phyloP scores from a whole-genome alignment of 2,888 invertebrate species.

The Trypoxylon attenuatum region DNA sequence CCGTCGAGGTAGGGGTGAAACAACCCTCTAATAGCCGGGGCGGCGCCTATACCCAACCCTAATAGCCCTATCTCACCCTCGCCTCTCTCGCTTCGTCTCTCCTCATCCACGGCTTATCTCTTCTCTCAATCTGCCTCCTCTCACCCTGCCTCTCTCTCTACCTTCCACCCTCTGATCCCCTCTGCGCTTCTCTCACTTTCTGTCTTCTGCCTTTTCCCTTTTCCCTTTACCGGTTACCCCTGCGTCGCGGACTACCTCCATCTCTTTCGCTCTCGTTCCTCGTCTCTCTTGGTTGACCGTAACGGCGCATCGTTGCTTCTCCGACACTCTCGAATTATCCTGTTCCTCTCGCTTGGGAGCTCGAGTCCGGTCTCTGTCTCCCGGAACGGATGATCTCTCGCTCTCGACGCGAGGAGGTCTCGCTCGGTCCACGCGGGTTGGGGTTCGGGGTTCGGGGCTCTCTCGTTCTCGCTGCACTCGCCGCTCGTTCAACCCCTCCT shows the following conservation, averaged over 20 bases:
- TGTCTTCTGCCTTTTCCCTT: constrained; percentile 43
- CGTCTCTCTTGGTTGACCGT: constrained; percentile 10
- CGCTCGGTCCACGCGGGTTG: no score
- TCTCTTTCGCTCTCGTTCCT: constrained; percentile 1
- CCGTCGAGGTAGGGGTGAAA: constrained; percentile 62
- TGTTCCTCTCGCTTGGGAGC: constrained; percentile 1
- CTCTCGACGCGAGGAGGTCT: no score
- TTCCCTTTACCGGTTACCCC: constrained; percentile 32
- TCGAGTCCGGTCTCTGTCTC: not conserved
- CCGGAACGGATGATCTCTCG: constrained; percentile 5
- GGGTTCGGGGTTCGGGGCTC: no score
- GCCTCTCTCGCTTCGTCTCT: constrained; percentile 55
- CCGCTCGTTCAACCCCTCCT: constrained; percentile 5
- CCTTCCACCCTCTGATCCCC: constrained; percentile 12
- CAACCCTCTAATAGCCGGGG: constrained; percentile 75
- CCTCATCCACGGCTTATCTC: constrained; percentile 54
- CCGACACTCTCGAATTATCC: constrained; percentile 1
- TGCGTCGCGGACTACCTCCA: constrained; percentile 27
- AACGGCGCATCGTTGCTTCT: constrained; percentile 1
- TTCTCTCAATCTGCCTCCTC: constrained; percentile 34
- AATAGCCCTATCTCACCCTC: constrained; percentile 73
- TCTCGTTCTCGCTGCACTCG: constrained; percentile 14
- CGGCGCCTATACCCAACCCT: constrained; percentile 74
- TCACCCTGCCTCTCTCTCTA: constrained; percentile 16
- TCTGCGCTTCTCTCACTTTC: constrained; percentile 33